phyloP scores from a whole-genome alignment of 2,888 invertebrate species.

The Lithosia quadra region DNA sequence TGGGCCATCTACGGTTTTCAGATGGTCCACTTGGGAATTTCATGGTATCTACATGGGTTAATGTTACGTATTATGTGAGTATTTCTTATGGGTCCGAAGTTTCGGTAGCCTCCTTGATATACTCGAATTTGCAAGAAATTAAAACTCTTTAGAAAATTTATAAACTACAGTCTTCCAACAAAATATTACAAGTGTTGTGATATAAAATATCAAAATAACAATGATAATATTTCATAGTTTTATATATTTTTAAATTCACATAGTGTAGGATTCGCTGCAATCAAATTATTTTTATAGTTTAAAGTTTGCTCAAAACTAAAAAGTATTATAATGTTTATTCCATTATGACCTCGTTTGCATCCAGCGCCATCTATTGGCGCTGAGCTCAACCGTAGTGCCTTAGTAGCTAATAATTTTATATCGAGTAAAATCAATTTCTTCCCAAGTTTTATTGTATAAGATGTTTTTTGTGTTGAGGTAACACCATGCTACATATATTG shows the following conservation, averaged over 20 bases:
- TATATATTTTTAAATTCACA: too few relatives aligned
- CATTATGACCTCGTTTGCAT: constrained; percentile 14
- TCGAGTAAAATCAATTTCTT: constrained; percentile 26
- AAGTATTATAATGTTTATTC: not conserved
- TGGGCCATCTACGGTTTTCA: too few relatives aligned
- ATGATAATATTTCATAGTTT: not conserved
- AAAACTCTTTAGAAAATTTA: not conserved
- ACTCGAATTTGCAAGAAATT: not conserved
- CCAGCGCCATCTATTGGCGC: constrained; percentile 30
- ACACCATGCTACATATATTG: not conserved
- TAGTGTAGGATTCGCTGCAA: not conserved
- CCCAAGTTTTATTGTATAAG: not conserved
- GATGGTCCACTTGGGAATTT: too few relatives aligned
- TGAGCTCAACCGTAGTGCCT: constrained; percentile 41
- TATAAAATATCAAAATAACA: not conserved
- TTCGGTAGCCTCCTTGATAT: too few relatives aligned
- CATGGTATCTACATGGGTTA: too few relatives aligned
- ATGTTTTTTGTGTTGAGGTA: not conserved
- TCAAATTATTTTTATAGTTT: constrained; percentile 1
- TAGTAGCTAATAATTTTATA: constrained; percentile 27
- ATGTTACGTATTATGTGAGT: too few relatives aligned
- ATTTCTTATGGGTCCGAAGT: too few relatives aligned
- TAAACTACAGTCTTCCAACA: not conserved
- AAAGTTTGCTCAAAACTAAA: constrained; percentile 4
- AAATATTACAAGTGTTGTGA: not conserved